phyloP scores from a whole-genome alignment of 64 coral and sea anemone species.

The Trachythela sp. region DNA sequence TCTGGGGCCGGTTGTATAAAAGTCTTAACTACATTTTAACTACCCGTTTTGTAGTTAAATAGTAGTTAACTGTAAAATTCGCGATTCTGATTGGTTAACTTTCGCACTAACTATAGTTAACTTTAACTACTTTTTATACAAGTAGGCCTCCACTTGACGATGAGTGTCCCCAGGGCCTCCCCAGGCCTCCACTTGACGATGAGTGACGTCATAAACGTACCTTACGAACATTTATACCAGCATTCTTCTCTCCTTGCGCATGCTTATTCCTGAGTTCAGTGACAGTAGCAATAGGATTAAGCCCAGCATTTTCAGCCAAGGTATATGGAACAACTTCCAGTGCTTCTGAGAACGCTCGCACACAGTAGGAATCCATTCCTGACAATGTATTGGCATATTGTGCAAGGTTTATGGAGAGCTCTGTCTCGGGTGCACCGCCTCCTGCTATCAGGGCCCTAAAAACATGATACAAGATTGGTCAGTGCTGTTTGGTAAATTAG shows the following conservation, averaged over 20 bases:
- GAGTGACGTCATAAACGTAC: conserved; percentile 8
- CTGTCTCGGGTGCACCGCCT: conserved; percentile 91
- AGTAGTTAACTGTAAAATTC: no score
- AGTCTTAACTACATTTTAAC: no score
- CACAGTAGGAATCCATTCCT: conserved; percentile 93
- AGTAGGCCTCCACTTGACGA: no score
- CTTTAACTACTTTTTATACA: no score
- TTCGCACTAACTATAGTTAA: no score
- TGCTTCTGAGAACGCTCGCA: conserved; percentile 88
- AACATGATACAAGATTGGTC: no score
- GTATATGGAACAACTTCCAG: conserved; percentile 92
- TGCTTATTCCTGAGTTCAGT: conserved; percentile 95
- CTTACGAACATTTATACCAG: conserved; percentile 97
- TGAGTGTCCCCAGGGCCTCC: no score
- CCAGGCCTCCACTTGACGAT: no score
- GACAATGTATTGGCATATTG: conserved; percentile 83
- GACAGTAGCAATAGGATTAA: conserved; percentile 92
- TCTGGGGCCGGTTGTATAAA: no score
- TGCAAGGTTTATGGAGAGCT: conserved; percentile 72
- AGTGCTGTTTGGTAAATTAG: no score
- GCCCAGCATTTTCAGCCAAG: conserved; percentile 85
- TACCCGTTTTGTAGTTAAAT: no score
- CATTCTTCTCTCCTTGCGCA: conserved; percentile 71
- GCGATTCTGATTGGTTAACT: no score
- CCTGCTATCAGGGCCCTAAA: conserved; percentile 87